Evolutionary conservation across 53 echinoderm and acorn worm genomes (phyloP).

Genomic region (Temnopleurus reevesii): DNA sequence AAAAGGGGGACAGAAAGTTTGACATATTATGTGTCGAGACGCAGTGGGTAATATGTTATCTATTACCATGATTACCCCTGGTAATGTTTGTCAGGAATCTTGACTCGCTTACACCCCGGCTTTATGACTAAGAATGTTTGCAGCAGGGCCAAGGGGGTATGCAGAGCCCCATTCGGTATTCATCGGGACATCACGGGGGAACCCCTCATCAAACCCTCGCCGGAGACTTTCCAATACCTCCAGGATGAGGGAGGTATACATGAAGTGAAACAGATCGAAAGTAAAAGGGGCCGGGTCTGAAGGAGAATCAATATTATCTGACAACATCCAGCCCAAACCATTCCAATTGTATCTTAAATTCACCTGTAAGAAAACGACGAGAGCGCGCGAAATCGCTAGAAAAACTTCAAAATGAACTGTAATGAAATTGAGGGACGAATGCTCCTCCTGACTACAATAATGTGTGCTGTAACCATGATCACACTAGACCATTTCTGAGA

Average conservation of each 20-base stretch:
- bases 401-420: too few species aligned
- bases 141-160: background rate
- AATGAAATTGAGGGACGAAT: too few species aligned
- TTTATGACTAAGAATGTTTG: constrained; percentile 25
- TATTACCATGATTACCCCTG: constrained; percentile 4
- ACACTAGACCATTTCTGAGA: too few species aligned
- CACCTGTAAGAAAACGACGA: too few species aligned
- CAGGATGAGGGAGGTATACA: background rate
- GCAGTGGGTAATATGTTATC: constrained; percentile 39
- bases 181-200: background rate
- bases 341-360: too few species aligned
- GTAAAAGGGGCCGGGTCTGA: background rate
- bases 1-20: too few species aligned
- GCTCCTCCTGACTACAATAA: too few species aligned
- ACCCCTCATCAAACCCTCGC: background rate
- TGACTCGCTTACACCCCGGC: background rate
- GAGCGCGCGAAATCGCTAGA: too few species aligned
- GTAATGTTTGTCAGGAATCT: background rate
- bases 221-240: background rate
- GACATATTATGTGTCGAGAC: too few species aligned
- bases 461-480: too few species aligned
- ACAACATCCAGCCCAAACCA: too few species aligned
- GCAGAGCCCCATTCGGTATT: background rate
- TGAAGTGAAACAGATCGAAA: background rate
- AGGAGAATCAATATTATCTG: background rate